Conservation (phyloP, 2,888 invertebrate genomes). For the Drosophila aldrichi region DNA sequence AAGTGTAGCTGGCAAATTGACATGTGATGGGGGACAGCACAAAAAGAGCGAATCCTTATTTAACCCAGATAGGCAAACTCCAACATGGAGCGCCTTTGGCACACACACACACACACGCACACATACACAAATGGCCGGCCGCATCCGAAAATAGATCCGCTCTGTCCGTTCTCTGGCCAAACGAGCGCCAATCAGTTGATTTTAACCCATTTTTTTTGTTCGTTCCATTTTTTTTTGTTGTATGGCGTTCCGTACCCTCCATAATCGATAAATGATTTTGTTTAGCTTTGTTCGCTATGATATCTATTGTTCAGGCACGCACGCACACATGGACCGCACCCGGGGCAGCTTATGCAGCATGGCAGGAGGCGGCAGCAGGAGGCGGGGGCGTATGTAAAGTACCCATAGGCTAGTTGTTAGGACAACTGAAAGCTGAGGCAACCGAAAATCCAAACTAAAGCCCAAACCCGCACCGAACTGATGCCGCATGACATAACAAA, state of each 20-base stretch:
- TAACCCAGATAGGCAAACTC: conserved; percentile 35
- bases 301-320: conserved; percentile 35
- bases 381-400: conserved; percentile 55
- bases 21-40: conserved; percentile 50
- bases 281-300: conserved; percentile 56
- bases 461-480: conserved; percentile 34
- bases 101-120: background rate
- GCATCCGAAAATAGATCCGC: conserved; percentile 46
- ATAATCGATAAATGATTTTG: conserved; percentile 77
- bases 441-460: conserved; percentile 26
- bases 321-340: conserved; percentile 29
- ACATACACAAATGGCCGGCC: background rate
- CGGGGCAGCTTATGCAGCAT: conserved; percentile 19
- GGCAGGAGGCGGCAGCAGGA: too few species aligned
- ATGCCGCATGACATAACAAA: conserved; percentile 71
- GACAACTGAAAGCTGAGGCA: conserved; percentile 47
- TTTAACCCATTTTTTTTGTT: conserved; percentile 16
- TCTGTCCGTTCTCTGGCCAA: conserved; percentile 26
- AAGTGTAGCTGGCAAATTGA: conserved; percentile 47
- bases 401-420: conserved; percentile 58
- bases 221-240: background rate
- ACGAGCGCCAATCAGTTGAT: conserved; percentile 38
- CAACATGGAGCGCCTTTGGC: conserved; percentile 17
- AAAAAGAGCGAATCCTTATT: conserved; percentile 44
- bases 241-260: conserved; percentile 13